Conservation (phyloP, 2,888 invertebrate species). For the Lamellibrachia satsuma region DNA sequence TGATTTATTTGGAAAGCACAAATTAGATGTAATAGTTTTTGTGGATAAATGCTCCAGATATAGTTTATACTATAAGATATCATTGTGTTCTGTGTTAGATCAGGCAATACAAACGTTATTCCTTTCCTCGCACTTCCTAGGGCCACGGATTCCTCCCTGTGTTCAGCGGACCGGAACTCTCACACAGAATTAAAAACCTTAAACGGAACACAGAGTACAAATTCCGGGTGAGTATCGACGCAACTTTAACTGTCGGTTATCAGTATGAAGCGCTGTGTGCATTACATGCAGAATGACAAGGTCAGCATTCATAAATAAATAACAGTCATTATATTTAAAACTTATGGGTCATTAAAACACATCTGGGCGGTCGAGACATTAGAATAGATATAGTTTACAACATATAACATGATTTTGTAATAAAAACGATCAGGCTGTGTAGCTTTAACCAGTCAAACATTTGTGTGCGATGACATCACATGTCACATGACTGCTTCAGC, state of each 20-base stretch:
- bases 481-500: slow-evolving; percentile 64
- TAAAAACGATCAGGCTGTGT: not conserved
- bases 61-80: not conserved
- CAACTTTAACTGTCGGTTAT: too few species aligned
- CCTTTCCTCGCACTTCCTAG: slow-evolving; percentile 48
- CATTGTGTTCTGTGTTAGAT: not conserved
- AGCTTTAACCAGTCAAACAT: not conserved
- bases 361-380: too few species aligned
- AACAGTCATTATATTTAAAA: too few species aligned
- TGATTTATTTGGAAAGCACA: too few species aligned
- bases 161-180: slow-evolving; percentile 80
- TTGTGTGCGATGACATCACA: not conserved
- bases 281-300: too few species aligned
- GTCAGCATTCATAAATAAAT: too few species aligned
- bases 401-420: not conserved
- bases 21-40: too few species aligned
- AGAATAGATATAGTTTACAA: too few species aligned
- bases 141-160: slow-evolving; percentile 83
- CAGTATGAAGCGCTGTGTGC: too few species aligned
- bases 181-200: slow-evolving; percentile 76
- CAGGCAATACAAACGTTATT: not conserved
- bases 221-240: slow-evolving; percentile 70
- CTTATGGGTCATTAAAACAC: too few species aligned
- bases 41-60: too few species aligned
- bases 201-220: slow-evolving; percentile 81